Base-by-base conservation (phyloP, 2,888 invertebrate genomes). In the Hedya salicella region DNA sequence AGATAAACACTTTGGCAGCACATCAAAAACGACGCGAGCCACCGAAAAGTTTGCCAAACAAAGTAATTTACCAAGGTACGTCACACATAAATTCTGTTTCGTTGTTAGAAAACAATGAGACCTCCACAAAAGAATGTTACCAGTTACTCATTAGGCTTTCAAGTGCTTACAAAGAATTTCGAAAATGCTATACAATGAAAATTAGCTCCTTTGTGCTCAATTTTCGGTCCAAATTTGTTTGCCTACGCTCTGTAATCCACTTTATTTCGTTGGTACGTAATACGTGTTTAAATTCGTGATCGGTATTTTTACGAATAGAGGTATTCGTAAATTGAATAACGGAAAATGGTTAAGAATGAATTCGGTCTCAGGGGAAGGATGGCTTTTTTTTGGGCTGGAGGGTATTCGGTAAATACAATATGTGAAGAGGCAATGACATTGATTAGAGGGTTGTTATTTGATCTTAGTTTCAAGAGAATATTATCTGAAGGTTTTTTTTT, bases 281-380 rank as follows among this genome's bases (percentile, higher is more conserved):
- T 53, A 66, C 65, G 53, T 66, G 60, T 66, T 66, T 48, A 60
- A 66, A 66, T 60, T 60, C 60, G 32, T 42, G 65, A 66, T 54
- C 53, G 46, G 53, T 60, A 60, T 60, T 44, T 60, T 50, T 25
- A 56, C 40, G 57, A 59, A 57, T 50, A 52, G 44, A 46, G 56
- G 50, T 65, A 52, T 59, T 52, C 49, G 44, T 39, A 65, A 53
- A 65, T 65, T 60, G 59, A 65, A 46, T 65, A 65, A 60, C 14
- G 50, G 13, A 13, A 53, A 46, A 46, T 59, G 42, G 25, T 19
- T 46, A 53, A 32, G 19, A 19, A 21, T 16, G 25, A 30, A 6
- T 44, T 42, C 13, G 11, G 21, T 16, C 21, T 32, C 21, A 1
- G 42, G 16, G 44, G 36, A 21, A 14, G 16, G 14, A 8, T 19